A percentile compares a stretch with the other conserved stretches of the same genome.
Evolutionary conservation across 2,888 invertebrate genomes (phyloP).

Genomic region (Acleris laterana): DNA sequence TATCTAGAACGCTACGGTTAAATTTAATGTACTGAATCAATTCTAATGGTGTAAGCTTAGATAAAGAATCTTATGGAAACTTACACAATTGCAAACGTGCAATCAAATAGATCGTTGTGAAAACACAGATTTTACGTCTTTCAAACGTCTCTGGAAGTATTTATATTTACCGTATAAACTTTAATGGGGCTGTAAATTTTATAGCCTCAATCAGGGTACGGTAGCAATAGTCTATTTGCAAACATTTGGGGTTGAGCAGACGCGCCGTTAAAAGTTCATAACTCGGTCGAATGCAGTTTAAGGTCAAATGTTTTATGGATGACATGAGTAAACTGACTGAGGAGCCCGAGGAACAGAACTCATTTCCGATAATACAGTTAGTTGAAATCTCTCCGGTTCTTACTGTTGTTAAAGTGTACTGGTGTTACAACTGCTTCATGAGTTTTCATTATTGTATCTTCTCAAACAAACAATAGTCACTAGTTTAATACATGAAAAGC

Average conservation of each 20-base stretch:
- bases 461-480: too few relatives aligned
- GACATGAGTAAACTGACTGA: neutral
- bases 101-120: conserved; percentile 3
- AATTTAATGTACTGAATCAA: too few relatives aligned
- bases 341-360: neutral
- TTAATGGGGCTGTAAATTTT: conserved; percentile 28
- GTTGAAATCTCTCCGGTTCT: too few relatives aligned
- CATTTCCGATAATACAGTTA: neutral
- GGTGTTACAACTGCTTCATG: too few relatives aligned
- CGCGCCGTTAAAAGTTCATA: conserved; percentile 21
- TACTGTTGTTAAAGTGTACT: too few relatives aligned
- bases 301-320: conserved; percentile 6
- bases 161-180: conserved; percentile 23
- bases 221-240: conserved; percentile 11
- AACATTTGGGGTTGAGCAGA: conserved; percentile 25
- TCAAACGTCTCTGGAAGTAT: conserved; percentile 11
- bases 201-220: conserved; percentile 13
- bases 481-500: too few relatives aligned
- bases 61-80: neutral
- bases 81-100: conserved; percentile 1
- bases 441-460: too few relatives aligned
- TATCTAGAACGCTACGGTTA: too few relatives aligned
- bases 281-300: conserved; percentile 6
- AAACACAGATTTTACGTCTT: conserved; percentile 4
- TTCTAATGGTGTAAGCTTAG: too few relatives aligned